Evolutionary conservation across 2,797 vertebrate genomes (phyloP).

Genomic region (Sebastes itinus): DNA sequence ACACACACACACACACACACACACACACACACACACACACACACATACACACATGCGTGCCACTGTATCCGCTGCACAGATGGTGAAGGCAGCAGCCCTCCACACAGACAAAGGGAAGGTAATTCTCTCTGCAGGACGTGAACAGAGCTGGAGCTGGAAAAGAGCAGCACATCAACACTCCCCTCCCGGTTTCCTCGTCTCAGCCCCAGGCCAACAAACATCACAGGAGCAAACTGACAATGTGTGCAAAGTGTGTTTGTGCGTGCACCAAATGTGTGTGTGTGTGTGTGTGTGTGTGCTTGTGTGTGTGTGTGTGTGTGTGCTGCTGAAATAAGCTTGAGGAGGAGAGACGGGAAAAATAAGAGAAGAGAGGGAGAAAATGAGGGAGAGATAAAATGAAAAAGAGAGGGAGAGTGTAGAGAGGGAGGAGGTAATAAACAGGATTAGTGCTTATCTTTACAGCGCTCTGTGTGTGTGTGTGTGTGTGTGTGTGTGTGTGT

Average conservation of each 20-base stretch:
- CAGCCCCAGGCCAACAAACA: constrained; percentile 74
- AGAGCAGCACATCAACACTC: constrained; percentile 71
- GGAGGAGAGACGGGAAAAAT: constrained; percentile 60
- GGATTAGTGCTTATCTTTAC: constrained; percentile 80
- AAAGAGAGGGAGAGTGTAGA: constrained; percentile 64
- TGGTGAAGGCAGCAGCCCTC: constrained; percentile 76
- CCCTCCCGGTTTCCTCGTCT: constrained; percentile 68
- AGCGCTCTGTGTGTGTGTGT: constrained; percentile 9
- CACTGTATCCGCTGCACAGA: constrained; percentile 72
- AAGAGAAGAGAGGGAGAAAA: constrained; percentile 56
- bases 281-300: background rate
- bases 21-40: too few relatives aligned
- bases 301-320: constrained; percentile 22
- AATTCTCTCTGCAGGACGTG: constrained; percentile 77
- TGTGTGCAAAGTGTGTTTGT: background rate
- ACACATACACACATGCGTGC: too few relatives aligned
- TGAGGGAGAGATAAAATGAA: constrained; percentile 62
- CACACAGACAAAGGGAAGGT: constrained; percentile 78
- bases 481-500: background rate
- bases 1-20: background rate
- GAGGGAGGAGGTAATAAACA: constrained; percentile 77
- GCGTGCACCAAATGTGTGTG: background rate
- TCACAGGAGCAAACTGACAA: constrained; percentile 74
- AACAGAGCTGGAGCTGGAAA: constrained; percentile 68
- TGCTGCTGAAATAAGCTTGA: constrained; percentile 58